phyloP scores from a whole-genome alignment of 64 coral and sea anemone genomes.

The Montipora capricornis region DNA sequence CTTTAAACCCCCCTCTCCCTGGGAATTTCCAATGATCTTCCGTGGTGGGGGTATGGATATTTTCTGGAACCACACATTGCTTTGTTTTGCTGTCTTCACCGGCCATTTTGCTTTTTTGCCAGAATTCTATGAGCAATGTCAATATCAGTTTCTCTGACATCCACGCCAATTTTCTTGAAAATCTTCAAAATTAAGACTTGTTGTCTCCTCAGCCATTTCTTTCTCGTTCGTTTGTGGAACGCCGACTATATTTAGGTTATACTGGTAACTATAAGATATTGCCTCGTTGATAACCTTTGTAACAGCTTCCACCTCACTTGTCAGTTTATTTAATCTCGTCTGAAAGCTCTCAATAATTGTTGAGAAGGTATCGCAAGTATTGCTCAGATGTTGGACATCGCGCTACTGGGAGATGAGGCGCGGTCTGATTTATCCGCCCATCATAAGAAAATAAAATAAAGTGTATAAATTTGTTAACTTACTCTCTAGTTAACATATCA shows the following conservation, averaged over 20 bases:
- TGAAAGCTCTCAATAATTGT: slow-evolving; percentile 42
- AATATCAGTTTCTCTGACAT: slow-evolving; percentile 35
- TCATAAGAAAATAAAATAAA: no score
- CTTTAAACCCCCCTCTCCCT: no score
- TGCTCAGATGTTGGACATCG: slow-evolving; percentile 10
- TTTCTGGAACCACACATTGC: slow-evolving; percentile 11
- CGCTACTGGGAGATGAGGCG: neutral
- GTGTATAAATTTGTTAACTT: no score
- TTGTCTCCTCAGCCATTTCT: slow-evolving; percentile 54
- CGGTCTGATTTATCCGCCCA: slow-evolving; percentile 26
- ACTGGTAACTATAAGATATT: slow-evolving; percentile 63
- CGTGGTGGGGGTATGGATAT: no score
- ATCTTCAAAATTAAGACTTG: slow-evolving; percentile 20
- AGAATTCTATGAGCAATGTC: slow-evolving; percentile 45
- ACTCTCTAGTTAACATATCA: no score
- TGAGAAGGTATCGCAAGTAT: slow-evolving; percentile 15
- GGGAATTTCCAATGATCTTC: no score
- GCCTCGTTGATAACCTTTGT: slow-evolving; percentile 24
- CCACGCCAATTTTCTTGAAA: slow-evolving; percentile 39
- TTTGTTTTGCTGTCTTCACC: neutral
- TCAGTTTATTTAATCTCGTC: slow-evolving; percentile 18
- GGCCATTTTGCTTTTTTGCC: slow-evolving; percentile 27
- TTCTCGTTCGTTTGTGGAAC: slow-evolving; percentile 39
- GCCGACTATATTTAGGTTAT: slow-evolving; percentile 59
- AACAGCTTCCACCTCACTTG: slow-evolving; percentile 25